Conservation (phyloP, 1,140 invertebrate genomes). For the Heliothis virescens region DNA sequence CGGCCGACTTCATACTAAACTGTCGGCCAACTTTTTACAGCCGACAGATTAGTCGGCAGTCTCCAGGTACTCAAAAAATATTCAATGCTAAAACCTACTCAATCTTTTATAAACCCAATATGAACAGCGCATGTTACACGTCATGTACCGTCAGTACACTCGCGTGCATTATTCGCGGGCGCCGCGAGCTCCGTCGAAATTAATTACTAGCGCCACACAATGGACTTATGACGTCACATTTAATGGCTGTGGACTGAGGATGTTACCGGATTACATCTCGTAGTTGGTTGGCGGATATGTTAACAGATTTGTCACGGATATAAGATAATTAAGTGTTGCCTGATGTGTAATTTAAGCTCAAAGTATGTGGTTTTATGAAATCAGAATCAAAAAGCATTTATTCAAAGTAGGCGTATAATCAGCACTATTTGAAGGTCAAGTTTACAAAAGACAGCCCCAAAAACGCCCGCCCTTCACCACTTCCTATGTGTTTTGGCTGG, state of each 20-base stretch:
- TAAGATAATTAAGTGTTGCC: neutral
- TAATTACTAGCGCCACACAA: conserved; percentile 10
- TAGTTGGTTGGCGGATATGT: neutral
- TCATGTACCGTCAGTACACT: neutral
- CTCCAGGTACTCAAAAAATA: too few relatives aligned
- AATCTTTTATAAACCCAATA: neutral
- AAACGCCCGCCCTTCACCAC: too few relatives aligned
- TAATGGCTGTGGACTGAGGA: neutral
- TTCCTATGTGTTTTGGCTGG: too few relatives aligned
- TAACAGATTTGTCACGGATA: neutral
- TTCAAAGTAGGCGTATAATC: too few relatives aligned
- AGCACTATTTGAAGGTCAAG: too few relatives aligned
- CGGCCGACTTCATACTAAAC: too few relatives aligned
- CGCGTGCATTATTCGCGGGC: neutral
- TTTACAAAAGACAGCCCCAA: too few relatives aligned
- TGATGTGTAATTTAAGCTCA: neutral
- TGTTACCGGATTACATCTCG: neutral
- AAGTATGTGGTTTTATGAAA: neutral
- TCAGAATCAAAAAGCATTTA: too few relatives aligned
- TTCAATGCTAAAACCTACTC: neutral
- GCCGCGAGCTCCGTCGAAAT: neutral
- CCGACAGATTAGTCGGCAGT: too few relatives aligned
- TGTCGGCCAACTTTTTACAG: too few relatives aligned
- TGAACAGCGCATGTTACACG: neutral
- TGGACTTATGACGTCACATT: conserved; percentile 1